Conservation (phyloP, 2,797 vertebrate species). For the Tapirus indicus region DNA sequence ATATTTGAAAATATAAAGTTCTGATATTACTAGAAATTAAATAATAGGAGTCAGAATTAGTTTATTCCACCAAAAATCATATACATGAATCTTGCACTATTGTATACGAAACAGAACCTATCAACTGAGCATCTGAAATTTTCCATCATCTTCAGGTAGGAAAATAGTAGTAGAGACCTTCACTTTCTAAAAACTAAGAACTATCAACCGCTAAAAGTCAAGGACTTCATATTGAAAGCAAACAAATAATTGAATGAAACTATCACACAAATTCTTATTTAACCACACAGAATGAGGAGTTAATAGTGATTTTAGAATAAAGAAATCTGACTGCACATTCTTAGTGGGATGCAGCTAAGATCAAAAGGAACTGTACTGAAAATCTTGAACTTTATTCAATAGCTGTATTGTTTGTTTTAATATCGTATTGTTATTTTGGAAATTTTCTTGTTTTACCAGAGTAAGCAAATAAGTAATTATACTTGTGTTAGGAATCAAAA, state of each 20-base stretch:
- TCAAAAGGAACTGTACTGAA: slow-evolving; percentile 48
- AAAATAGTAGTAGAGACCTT: neutral
- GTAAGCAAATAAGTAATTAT: slow-evolving; percentile 46
- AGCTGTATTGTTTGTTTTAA: slow-evolving; percentile 37
- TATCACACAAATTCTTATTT: slow-evolving; percentile 49
- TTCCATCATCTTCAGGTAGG: neutral
- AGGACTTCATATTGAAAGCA: slow-evolving; percentile 27
- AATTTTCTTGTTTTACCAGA: slow-evolving; percentile 24
- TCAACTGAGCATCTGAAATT: slow-evolving; percentile 37
- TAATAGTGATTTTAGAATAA: slow-evolving; percentile 48
- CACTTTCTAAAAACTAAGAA: neutral
- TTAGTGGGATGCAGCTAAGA: slow-evolving; percentile 43
- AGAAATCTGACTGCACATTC: neutral
- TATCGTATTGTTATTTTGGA: slow-evolving; percentile 24
- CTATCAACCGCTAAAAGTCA: slow-evolving; percentile 40
- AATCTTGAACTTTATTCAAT: slow-evolving; percentile 47
- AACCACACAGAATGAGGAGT: neutral
- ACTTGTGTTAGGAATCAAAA: slow-evolving; percentile 39
- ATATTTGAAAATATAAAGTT: neutral
- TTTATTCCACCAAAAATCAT: slow-evolving; percentile 46
- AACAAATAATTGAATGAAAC: slow-evolving; percentile 51
- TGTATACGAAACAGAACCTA: neutral
- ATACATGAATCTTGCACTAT: neutral
- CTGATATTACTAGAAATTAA: slow-evolving; percentile 38
- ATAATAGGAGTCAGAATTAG: neutral